phyloP scores from a whole-genome alignment of 1,140 invertebrate genomes.

The Calliphora vicina region DNA sequence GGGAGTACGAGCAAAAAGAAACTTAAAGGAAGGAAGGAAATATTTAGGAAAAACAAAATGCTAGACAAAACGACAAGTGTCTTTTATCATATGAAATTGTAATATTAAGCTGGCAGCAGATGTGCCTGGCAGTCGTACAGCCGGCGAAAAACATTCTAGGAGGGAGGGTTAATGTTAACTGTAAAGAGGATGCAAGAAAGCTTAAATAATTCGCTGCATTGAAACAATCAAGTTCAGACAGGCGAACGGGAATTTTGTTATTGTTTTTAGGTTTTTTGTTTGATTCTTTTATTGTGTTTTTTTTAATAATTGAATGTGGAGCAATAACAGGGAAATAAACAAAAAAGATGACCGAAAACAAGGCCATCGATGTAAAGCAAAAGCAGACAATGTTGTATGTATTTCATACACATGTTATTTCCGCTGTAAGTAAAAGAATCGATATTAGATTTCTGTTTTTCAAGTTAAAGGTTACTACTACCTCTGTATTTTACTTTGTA shows the following conservation, averaged over 20 bases:
- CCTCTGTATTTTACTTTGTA: background rate
- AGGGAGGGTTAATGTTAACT: constrained; percentile 22
- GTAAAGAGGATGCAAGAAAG: background rate
- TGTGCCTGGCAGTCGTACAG: background rate
- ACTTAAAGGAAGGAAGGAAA: constrained; percentile 12
- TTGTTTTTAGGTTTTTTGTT: background rate
- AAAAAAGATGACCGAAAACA: constrained; percentile 9
- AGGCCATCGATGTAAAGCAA: background rate
- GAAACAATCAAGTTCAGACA: constrained; percentile 13
- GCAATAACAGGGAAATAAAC: too few relatives aligned
- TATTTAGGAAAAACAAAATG: constrained; percentile 8
- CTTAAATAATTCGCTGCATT: constrained; percentile 14
- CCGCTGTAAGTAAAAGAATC: background rate
- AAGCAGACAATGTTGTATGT: constrained; percentile 10
- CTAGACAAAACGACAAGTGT: constrained; percentile 25
- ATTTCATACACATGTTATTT: constrained; percentile 1
- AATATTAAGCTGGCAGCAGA: constrained; percentile 7
- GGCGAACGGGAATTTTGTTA: background rate
- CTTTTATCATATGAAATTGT: constrained; percentile 11
- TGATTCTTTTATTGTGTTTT: background rate
- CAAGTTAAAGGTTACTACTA: background rate
- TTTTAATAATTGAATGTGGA: background rate
- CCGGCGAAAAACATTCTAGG: background rate
- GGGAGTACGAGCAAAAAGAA: background rate
- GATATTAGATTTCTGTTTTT: background rate